Conservation (phyloP, 2,888 invertebrate genomes). For the Platycheirus rosarum region DNA sequence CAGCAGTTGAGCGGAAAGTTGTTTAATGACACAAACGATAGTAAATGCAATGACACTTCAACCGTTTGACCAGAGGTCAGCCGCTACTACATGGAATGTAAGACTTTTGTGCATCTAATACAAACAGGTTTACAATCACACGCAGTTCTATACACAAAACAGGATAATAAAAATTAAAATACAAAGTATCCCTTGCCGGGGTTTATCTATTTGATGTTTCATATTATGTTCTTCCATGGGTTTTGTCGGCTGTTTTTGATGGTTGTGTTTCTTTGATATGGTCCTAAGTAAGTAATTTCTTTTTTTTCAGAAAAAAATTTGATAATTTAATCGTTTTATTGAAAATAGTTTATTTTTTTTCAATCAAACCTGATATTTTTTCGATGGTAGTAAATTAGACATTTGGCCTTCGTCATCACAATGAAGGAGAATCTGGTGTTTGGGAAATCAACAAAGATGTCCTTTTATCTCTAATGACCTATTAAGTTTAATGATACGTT, state of each 20-base stretch:
- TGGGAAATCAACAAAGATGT: not conserved
- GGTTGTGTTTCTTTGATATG: not conserved
- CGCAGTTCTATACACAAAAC: not conserved
- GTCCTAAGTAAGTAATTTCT: not conserved
- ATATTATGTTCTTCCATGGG: constrained; percentile 13
- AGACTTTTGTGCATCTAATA: not conserved
- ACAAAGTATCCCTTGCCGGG: constrained; percentile 8
- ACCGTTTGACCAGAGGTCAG: not conserved
- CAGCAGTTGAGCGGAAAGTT: not conserved
- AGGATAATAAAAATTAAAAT: constrained; percentile 30
- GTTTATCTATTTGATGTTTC: constrained; percentile 9
- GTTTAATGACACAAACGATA: not conserved
- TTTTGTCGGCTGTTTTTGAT: constrained; percentile 13
- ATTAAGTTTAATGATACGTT: constrained; percentile 4
- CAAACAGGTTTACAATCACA: constrained; percentile 24
- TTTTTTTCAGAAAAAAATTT: not conserved
- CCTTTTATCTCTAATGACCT: constrained; percentile 8
- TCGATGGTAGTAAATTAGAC: constrained; percentile 14
- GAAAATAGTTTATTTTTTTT: constrained; percentile 24
- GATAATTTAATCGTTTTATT: constrained; percentile 34
- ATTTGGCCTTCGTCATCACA: constrained; percentile 2
- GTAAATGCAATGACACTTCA: constrained; percentile 27
- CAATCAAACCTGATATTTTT: constrained; percentile 3
- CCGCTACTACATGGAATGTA: constrained; percentile 17
- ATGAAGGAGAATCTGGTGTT: constrained; percentile 1